phyloP scores from a whole-genome alignment of 2,113 vertebrate species.

The Orthonyx spaldingii region DNA sequence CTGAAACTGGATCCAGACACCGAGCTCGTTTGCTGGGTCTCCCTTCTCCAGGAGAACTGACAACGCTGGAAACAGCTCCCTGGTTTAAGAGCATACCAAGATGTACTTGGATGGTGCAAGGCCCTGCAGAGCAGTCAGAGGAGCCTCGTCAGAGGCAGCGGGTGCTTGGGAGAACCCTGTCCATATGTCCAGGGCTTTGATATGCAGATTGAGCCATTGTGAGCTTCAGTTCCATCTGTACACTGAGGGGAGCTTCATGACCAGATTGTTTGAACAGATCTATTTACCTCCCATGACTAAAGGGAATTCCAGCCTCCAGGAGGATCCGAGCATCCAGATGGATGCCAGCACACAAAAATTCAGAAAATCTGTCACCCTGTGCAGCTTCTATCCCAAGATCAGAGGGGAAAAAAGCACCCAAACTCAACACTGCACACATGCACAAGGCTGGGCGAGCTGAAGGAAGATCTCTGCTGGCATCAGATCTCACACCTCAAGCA shows the following conservation, averaged over 20 bases:
- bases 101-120: not conserved
- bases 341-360: conserved; percentile 26
- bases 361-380: not conserved
- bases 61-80: not conserved
- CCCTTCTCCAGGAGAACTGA: not conserved
- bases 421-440: not conserved
- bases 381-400: not conserved
- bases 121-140: not conserved
- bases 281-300: conserved; percentile 15
- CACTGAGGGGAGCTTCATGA: not conserved
- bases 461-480: not conserved
- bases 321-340: not conserved
- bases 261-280: conserved; percentile 31
- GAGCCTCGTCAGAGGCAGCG: not conserved
- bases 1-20: not conserved
- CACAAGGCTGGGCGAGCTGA: not conserved
- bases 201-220: conserved; percentile 56
- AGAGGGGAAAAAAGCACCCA: not conserved
- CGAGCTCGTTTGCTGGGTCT: accelerated
- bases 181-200: conserved; percentile 50
- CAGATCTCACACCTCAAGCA: not conserved
- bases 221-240: conserved; percentile 23
- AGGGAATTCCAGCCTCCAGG: conserved; percentile 3
- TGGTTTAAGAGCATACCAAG: not conserved
- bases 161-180: not conserved